A percentile compares a stretch with the other conserved stretches of the same genome.
phyloP scores from a whole-genome alignment of 2,797 vertebrate species.

The Phataginus tetradactyla region DNA sequence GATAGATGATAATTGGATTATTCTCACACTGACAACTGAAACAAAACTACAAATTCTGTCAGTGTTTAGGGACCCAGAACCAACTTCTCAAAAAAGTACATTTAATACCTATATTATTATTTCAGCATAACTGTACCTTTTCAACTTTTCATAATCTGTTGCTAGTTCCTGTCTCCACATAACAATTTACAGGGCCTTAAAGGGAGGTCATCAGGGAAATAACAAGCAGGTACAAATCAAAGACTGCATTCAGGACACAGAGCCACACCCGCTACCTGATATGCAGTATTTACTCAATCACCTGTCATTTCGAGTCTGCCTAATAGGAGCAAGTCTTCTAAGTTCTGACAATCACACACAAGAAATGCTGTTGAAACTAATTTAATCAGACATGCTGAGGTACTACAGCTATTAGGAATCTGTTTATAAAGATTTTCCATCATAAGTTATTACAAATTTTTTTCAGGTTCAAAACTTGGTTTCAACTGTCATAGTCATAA shows the following conservation, averaged over 20 bases:
- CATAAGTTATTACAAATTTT: not conserved
- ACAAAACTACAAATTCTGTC: not conserved
- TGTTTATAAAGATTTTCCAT: not conserved
- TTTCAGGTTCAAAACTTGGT: not conserved
- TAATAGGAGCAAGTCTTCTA: not conserved
- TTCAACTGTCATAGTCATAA: not conserved
- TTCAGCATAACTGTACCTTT: not conserved
- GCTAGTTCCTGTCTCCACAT: not conserved
- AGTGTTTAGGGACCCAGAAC: not conserved
- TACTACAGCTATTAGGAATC: not conserved
- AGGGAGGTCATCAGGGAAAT: not conserved
- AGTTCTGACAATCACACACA: not conserved
- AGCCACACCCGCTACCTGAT: too few species aligned
- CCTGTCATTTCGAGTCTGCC: not conserved
- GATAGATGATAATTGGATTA: not conserved
- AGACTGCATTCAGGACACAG: not conserved
- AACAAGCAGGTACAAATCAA: rapidly evolving
- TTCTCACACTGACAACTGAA: slow-evolving; percentile 39
- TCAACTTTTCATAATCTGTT: not conserved
- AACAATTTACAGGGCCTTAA: not conserved
- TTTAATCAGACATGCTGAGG: not conserved
- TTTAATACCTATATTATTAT: not conserved
- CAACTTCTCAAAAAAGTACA: not conserved
- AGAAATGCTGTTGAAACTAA: not conserved
- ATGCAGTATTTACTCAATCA: rapidly evolving